Conservation (phyloP, 2,113 vertebrate genomes). For the Bathybates hornii region DNA sequence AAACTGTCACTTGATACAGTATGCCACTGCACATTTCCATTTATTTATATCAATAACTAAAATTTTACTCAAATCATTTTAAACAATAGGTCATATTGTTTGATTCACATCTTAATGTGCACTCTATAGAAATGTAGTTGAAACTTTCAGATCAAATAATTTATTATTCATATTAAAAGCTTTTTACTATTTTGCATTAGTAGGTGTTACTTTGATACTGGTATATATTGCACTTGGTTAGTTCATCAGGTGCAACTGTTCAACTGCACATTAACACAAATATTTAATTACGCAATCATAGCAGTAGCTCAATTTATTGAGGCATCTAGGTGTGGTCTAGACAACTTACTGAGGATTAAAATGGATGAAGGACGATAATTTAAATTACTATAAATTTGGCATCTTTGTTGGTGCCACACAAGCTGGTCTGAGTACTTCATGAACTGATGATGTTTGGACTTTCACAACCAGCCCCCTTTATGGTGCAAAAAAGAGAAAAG, state of each 20-base stretch:
- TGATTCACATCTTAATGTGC: not conserved
- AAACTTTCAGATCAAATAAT: not conserved
- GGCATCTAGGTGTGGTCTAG: not conserved
- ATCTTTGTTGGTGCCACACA: not conserved
- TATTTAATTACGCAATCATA: not conserved
- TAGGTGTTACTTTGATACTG: not conserved
- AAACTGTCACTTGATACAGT: not conserved
- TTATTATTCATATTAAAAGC: not conserved
- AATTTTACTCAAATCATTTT: not conserved
- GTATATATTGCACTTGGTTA: not conserved
- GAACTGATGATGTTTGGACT: not conserved
- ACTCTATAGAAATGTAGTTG: not conserved
- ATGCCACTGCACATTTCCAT: not conserved
- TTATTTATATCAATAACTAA: not conserved
- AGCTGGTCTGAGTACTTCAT: not conserved
- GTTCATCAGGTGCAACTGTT: not conserved
- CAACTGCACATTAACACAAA: not conserved
- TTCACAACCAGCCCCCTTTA: not conserved
- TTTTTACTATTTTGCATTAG: not conserved
- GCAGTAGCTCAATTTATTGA: not conserved
- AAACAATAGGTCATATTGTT: not conserved
- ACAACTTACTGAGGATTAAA: not conserved
- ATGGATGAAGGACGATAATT: not conserved
- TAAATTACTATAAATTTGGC: not conserved
- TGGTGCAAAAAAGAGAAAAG: not conserved